Conservation (phyloP, 1,140 invertebrate species). For the Eueides isabella region DNA sequence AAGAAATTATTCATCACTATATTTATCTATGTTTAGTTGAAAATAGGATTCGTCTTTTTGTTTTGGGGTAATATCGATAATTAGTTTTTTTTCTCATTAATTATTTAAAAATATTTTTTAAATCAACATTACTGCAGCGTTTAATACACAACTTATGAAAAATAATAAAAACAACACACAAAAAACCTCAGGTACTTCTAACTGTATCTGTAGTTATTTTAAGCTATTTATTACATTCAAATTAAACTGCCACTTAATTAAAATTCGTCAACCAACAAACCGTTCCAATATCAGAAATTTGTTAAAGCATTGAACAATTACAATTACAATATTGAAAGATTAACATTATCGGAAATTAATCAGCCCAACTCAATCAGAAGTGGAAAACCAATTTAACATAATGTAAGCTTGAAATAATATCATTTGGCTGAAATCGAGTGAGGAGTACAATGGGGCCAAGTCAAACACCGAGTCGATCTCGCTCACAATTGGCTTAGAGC, state of each 20-base stretch:
- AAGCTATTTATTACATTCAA: too few species aligned
- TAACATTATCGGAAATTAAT: constrained; percentile 16
- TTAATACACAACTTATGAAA: too few species aligned
- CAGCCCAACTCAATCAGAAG: constrained; percentile 17
- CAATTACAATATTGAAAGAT: constrained; percentile 2
- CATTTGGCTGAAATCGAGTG: constrained; percentile 43
- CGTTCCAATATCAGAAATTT: background rate
- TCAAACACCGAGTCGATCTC: constrained; percentile 41
- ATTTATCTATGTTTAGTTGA: too few species aligned
- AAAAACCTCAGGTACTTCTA: too few species aligned
- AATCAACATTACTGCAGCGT: too few species aligned
- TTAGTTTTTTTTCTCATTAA: too few species aligned
- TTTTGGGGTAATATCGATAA: too few species aligned
- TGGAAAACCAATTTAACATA: constrained; percentile 22
- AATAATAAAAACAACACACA: too few species aligned
- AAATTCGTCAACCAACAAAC: background rate
- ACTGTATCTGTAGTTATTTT: too few species aligned
- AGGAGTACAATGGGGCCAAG: constrained; percentile 34
- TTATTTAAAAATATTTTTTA: too few species aligned
- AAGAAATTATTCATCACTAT: too few species aligned
- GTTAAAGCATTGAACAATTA: background rate
- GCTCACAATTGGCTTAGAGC: constrained; percentile 38
- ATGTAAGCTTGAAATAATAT: constrained; percentile 34
- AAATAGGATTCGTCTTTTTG: too few species aligned
- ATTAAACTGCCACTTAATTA: background rate